Evolutionary conservation across 2,888 invertebrate genomes (phyloP).

Genomic region (Hirtodrosophila duncani): DNA sequence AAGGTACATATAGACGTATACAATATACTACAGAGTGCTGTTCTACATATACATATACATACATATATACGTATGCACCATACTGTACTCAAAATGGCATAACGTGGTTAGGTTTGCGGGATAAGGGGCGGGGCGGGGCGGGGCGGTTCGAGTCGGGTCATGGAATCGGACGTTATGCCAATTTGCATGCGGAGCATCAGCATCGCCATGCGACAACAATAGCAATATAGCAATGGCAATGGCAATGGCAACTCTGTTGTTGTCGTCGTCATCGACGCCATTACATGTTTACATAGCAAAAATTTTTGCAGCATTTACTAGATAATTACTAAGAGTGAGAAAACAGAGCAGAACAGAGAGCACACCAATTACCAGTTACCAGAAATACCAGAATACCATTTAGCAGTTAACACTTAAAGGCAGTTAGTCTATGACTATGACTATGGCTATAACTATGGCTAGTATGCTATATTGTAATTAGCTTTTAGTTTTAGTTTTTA

Average conservation of each 20-base stretch:
- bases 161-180: slow-evolving; percentile 38
- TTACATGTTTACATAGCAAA: slow-evolving; percentile 34
- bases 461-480: slow-evolving; percentile 22
- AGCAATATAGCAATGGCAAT: slow-evolving; percentile 2
- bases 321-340: slow-evolving; percentile 34
- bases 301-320: slow-evolving; percentile 46
- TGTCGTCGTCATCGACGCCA: slow-evolving; percentile 8
- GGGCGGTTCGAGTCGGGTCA: too few species aligned
- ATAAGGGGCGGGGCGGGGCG: too few species aligned
- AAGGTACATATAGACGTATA: slow-evolving; percentile 10
- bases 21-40: slow-evolving; percentile 26
- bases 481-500: slow-evolving; percentile 23
- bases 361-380: slow-evolving; percentile 23
- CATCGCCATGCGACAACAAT: slow-evolving; percentile 1
- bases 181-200: slow-evolving; percentile 47
- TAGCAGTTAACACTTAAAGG: too few species aligned
- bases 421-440: slow-evolving; percentile 14
- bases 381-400: too few species aligned
- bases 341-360: slow-evolving; percentile 26
- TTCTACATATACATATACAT: slow-evolving; percentile 35
- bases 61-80: slow-evolving; percentile 29
- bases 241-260: slow-evolving; percentile 2
- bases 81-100: slow-evolving; percentile 39
- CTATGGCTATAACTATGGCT: slow-evolving; percentile 18
- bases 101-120: slow-evolving; percentile 16